Evolutionary conservation across 2,113 vertebrate genomes (phyloP).

Genomic region (Siphamia tubifer): DNA sequence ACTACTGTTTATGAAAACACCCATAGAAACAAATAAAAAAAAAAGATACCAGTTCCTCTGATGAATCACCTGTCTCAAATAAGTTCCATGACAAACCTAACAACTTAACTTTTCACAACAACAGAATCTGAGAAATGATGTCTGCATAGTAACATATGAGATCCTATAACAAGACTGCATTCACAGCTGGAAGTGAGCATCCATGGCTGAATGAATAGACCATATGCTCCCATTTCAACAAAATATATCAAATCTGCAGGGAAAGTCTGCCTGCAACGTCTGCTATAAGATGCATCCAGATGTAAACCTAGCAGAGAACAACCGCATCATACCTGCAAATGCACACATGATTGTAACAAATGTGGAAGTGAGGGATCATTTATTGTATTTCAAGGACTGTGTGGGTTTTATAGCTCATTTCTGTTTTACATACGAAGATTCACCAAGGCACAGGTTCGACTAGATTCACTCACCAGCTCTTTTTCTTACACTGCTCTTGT

Average conservation of each 20-base stretch:
- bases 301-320: background rate
- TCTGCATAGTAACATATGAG: constrained; percentile 6
- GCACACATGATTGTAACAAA: background rate
- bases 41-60: background rate
- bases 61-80: constrained; percentile 22
- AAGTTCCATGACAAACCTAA: background rate
- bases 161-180: background rate
- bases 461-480: background rate
- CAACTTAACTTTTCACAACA: constrained; percentile 19
- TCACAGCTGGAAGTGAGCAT: constrained; percentile 12
- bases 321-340: background rate
- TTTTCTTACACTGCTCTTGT: background rate
- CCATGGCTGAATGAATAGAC: constrained; percentile 20
- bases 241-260: constrained; percentile 1
- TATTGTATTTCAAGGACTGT: background rate
- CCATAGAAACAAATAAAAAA: background rate
- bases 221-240: constrained; percentile 38
- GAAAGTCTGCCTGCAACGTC: background rate
- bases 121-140: constrained; percentile 14
- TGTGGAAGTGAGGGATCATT: background rate
- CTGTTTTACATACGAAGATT: constrained; percentile 2
- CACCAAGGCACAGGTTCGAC: background rate
- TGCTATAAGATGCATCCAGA: background rate
- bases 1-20: no score
- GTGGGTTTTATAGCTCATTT: constrained; percentile 1